phyloP scores from a whole-genome alignment of 2,113 vertebrate species.

The Columba livia region DNA sequence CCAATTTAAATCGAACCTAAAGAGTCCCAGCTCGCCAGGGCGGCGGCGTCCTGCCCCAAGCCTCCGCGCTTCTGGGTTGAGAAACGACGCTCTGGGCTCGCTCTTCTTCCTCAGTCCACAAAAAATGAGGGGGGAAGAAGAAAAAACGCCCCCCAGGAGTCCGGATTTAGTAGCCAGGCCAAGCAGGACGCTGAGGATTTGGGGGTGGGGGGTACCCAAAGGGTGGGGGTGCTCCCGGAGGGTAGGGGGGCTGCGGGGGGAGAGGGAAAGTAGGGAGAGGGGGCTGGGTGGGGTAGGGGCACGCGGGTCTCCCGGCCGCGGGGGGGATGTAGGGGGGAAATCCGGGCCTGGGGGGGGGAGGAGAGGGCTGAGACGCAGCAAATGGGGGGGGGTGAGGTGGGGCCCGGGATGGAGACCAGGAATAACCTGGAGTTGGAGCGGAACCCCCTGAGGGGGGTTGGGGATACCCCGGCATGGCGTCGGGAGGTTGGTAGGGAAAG shows the following conservation, averaged over 20 bases:
- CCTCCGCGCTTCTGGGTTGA: background rate
- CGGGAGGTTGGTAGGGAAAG: conserved; percentile 22
- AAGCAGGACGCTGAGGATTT: conserved; percentile 68
- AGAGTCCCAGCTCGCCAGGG: fast-evolving
- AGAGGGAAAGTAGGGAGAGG: conserved; percentile 56
- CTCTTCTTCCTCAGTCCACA: background rate
- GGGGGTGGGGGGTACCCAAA: conserved; percentile 70
- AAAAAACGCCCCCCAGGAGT: background rate
- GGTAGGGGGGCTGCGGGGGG: conserved; percentile 47
- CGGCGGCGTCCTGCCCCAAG: background rate
- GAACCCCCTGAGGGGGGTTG: background rate
- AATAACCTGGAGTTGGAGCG: background rate
- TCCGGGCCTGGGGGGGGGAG: background rate
- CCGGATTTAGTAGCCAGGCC: conserved; percentile 71
- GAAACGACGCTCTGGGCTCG: background rate
- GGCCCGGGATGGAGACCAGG: conserved; percentile 71
- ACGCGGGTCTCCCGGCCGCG: background rate
- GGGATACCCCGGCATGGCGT: background rate
- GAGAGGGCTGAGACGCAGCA: background rate
- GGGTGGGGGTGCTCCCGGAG: background rate
- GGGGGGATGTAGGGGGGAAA: conserved; percentile 49
- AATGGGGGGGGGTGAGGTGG: conserved; percentile 19
- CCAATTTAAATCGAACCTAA: background rate
- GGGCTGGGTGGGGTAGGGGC: conserved; percentile 70
- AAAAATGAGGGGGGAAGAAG: background rate